These are phyloP conservation scores for Sminthurinus aureus DNA, from an alignment of 2,888 invertebrate genomes.

Conservation along the genomic window DNA sequence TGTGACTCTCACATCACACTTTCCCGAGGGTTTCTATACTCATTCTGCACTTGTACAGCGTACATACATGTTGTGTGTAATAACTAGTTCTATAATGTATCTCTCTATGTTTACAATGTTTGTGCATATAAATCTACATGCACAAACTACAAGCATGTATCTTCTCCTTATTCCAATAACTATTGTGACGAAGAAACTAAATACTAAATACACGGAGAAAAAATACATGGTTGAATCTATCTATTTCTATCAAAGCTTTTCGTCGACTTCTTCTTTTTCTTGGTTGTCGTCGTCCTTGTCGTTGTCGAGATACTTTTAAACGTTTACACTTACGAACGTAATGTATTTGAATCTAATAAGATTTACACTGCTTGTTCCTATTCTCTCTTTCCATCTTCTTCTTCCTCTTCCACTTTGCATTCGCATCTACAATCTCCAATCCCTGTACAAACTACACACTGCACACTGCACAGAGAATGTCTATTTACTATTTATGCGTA, in stretches of 20 bases:
- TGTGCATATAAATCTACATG: too few species aligned
- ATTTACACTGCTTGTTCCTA: conserved; percentile 19
- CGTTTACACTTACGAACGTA: conserved; percentile 27
- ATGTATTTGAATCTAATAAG: conserved; percentile 37
- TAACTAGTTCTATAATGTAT: too few species aligned
- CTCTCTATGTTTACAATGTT: too few species aligned
- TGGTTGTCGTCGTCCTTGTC: background rate
- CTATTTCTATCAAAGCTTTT: too few species aligned
- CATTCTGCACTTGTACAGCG: background rate
- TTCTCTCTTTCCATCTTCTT: background rate
- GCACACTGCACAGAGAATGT: background rate
- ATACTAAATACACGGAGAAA: too few species aligned
- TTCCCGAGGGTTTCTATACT: conserved; percentile 30
- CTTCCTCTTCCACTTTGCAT: conserved; percentile 8
- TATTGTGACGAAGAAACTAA: too few species aligned
- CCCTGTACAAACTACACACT: background rate
- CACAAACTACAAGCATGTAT: too few species aligned
- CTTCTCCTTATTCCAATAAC: too few species aligned
- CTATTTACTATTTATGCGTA: background rate
- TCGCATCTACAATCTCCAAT: conserved; percentile 1
- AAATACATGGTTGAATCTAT: too few species aligned
- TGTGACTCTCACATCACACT: conserved; percentile 39
- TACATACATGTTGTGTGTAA: too few species aligned
- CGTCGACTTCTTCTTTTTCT: background rate
- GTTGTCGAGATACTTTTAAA: conserved; percentile 20